phyloP scores from a whole-genome alignment of 2,113 vertebrate genomes.

The Ammospiza caudacuta region DNA sequence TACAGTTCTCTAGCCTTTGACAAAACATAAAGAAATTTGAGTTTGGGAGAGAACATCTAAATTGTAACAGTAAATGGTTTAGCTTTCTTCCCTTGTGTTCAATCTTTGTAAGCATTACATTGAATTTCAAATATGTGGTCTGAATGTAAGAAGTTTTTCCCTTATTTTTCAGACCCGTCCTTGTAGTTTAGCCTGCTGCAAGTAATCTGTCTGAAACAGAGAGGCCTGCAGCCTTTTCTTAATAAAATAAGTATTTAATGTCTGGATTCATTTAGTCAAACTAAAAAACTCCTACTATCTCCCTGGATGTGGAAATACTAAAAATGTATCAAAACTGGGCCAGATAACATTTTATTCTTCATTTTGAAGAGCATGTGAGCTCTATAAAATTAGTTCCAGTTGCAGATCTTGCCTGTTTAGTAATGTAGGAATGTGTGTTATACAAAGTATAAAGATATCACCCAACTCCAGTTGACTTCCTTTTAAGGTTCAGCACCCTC shows the following conservation, averaged over 20 bases:
- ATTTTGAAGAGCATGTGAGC: not conserved
- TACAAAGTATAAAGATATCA: not conserved
- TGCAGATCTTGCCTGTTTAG: not conserved
- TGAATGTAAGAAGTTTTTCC: not conserved
- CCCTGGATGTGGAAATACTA: not conserved
- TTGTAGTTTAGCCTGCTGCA: not conserved
- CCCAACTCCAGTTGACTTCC: not conserved
- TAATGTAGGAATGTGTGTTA: not conserved
- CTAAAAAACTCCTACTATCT: not conserved
- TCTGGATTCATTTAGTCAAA: not conserved
- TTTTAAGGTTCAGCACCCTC: not conserved
- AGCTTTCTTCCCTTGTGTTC: not conserved
- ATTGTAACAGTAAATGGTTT: not conserved
- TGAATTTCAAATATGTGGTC: not conserved
- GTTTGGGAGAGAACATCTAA: not conserved
- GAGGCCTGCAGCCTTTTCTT: not conserved
- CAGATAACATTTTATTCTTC: not conserved
- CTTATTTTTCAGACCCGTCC: not conserved
- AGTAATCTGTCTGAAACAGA: not conserved
- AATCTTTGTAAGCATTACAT: not conserved
- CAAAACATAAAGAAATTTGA: not conserved
- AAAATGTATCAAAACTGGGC: not conserved
- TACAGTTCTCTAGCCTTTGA: not conserved
- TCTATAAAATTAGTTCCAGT: not conserved
- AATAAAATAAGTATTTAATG: not conserved